These are phyloP conservation scores for Varecia variegata DNA, from an alignment of 2,797 vertebrate genomes.

Conservation along the genomic window DNA sequence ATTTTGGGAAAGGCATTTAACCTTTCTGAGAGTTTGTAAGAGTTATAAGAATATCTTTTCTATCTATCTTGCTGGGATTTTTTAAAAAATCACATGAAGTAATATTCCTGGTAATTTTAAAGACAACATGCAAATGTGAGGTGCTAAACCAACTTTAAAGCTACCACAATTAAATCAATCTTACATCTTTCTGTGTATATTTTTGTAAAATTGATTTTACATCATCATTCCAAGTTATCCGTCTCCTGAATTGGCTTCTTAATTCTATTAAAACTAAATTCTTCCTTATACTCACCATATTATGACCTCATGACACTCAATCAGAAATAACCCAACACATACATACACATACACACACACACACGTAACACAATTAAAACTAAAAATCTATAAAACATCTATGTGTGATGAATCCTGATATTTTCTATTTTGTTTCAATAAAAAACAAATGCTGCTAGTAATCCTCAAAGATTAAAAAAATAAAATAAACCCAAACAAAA, in stretches of 20 bases:
- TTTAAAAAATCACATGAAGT: slow-evolving; percentile 29
- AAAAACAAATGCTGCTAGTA: neutral
- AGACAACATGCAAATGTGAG: neutral
- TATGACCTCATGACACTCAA: neutral
- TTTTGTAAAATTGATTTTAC: slow-evolving; percentile 16
- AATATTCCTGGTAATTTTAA: neutral
- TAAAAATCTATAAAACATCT: neutral
- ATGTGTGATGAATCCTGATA: neutral
- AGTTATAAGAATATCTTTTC: neutral
- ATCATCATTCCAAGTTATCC: neutral
- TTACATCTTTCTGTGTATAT: neutral
- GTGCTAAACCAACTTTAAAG: slow-evolving; percentile 13
- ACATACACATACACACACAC: neutral
- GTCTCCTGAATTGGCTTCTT: neutral
- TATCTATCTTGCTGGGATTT: neutral
- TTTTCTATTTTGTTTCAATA: neutral
- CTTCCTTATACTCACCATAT: neutral
- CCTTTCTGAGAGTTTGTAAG: neutral
- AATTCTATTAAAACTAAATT: neutral
- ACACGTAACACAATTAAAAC: neutral
- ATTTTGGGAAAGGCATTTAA: slow-evolving; percentile 15
- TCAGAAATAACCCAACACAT: neutral
- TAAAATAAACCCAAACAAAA: neutral
- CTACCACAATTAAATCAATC: neutral
- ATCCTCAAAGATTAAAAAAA: neutral